A percentile compares a stretch with the other conserved stretches of the same genome.
Conservation (phyloP, 2,113 vertebrate species). For the Misgurnus mizolepis region DNA sequence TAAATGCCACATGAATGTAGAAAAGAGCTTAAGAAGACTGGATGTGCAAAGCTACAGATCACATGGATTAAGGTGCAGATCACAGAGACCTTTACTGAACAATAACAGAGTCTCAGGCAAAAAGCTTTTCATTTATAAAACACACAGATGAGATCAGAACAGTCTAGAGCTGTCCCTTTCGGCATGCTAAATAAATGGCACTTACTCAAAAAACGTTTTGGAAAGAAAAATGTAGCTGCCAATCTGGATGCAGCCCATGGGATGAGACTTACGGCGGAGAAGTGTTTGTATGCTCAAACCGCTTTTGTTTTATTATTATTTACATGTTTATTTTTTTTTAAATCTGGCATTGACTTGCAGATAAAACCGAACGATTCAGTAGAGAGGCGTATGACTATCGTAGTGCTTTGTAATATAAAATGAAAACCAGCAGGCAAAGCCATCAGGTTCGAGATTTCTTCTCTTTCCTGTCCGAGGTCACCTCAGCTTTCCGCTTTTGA, state of each 20-base stretch:
- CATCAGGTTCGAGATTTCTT: conserved; percentile 84
- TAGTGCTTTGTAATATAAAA: conserved; percentile 5
- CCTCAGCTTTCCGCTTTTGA: conserved; percentile 85
- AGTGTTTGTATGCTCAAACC: conserved; percentile 16
- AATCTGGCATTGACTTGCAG: neutral
- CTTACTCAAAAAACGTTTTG: conserved; percentile 2
- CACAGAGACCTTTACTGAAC: conserved; percentile 9
- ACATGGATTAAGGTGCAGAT: conserved; percentile 44
- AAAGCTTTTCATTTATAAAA: conserved; percentile 36
- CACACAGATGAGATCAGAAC: conserved; percentile 9
- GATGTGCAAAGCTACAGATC: conserved; percentile 51
- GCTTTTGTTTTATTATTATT: conserved; percentile 2
- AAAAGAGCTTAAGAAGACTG: conserved; percentile 47
- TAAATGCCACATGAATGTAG: conserved; percentile 27
- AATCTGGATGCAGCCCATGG: neutral
- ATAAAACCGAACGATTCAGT: neutral
- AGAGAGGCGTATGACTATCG: neutral
- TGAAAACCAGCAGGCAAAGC: neutral
- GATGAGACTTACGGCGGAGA: neutral
- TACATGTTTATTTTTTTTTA: neutral
- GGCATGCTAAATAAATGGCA: conserved; percentile 19
- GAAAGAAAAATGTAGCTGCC: conserved; percentile 13
- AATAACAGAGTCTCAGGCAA: conserved; percentile 34
- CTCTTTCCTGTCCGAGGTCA: conserved; percentile 81
- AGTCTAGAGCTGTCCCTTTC: neutral